Percentiles rank a stretch among this genome's conserved stretches.
These are phyloP conservation scores for Karalla daura DNA, from an alignment of 2,797 vertebrate genomes.

Conservation along the genomic window DNA sequence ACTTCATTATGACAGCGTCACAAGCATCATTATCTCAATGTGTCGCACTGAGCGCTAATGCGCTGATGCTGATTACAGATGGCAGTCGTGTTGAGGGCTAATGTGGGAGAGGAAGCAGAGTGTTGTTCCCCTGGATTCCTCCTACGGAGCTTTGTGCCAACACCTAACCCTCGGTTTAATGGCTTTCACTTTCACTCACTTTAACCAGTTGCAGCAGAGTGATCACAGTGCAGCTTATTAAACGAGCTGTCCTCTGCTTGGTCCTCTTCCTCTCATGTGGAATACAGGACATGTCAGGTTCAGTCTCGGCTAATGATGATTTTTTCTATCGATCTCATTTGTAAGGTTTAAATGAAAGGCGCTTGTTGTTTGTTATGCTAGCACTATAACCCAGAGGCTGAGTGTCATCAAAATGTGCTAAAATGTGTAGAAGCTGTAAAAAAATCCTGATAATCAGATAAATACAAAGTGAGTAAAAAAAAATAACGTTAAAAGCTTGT, in stretches of 20 bases:
- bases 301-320: background rate
- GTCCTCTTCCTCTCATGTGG: background rate
- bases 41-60: constrained; percentile 3
- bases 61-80: constrained; percentile 26
- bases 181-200: constrained; percentile 4
- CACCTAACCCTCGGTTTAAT: constrained; percentile 13
- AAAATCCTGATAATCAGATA: background rate
- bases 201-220: constrained; percentile 3
- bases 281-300: background rate
- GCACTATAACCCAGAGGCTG: too few species aligned
- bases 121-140: background rate
- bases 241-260: background rate
- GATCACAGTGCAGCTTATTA: background rate
- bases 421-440: background rate
- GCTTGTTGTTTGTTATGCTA: too few species aligned
- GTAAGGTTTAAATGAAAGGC: background rate
- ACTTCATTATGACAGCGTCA: background rate
- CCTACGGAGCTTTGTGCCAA: background rate
- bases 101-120: constrained; percentile 7
- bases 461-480: background rate
- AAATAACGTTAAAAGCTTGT: too few species aligned
- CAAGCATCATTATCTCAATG: background rate
- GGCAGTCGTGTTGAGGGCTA: background rate
- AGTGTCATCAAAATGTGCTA: background rate
- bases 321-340: background rate